Evolutionary conservation across 2,797 vertebrate species (phyloP), one percentile per base, ranked within the genome.

Genomic region (Cirrhinus mrigala): DNA sequence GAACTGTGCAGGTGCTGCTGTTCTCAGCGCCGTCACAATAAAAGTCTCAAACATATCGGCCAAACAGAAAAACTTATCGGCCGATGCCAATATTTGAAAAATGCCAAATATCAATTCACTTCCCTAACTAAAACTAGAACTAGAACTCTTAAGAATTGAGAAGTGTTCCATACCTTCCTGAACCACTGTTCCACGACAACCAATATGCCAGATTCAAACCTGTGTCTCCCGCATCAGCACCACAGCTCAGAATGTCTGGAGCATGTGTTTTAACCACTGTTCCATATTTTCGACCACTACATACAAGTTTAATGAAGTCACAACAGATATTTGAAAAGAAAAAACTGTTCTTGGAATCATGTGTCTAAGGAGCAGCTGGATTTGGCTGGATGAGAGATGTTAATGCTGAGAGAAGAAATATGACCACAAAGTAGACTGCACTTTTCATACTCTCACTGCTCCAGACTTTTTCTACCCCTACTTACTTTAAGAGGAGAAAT

Each of bases 221-320:
- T 3, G 24, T 46, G 6, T 14, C 50, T 33, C 27, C 29, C 0
- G 10, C 6, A 37, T 40, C 20, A 56, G 11, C 20, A 40, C 27
- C 20, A 56, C 29, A 54, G 73, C 73, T 52, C 48, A 74, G 3
- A 24, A 52, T 15, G 9, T 52, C 71, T 52, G 5, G 71, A 74
- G 46, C 5, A 33, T 54, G 8, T 29, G 46, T 74, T 9, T 29
- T 20, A 52, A 50, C 4, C 15, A 6, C 16, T 76, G 0, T 54
- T 7, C 2, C 29, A 76, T 6, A 22, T 29, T 18, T 54, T 37
- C 1, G 10, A 14, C 6, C 11, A 15, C 18, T 0, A 33, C 74
- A 76, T 58, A 37, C 20, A 76, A 76, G 50, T 58, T 52, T n/a
- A 76, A 76, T 56, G 74, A 58, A 58, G 52, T 76, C 74, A 76